A percentile compares a stretch with the other conserved stretches of the same genome.
phyloP scores from a whole-genome alignment of 2,797 vertebrate species.

The Anas capensis region DNA sequence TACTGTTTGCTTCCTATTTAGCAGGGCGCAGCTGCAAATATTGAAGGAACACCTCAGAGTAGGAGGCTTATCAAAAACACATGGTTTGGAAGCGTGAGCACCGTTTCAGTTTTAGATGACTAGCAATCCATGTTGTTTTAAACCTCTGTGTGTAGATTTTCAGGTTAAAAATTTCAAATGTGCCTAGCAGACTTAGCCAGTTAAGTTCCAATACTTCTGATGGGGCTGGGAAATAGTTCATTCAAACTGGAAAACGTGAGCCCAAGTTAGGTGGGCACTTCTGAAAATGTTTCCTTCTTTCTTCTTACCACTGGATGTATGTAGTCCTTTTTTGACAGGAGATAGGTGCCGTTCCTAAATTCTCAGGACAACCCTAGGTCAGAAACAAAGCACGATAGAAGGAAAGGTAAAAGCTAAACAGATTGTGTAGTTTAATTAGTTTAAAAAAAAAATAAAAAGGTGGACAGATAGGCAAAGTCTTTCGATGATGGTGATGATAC shows the following conservation, averaged over 20 bases:
- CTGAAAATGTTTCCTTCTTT: rapidly evolving
- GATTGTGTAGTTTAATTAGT: rapidly evolving
- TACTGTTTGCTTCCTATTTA: rapidly evolving
- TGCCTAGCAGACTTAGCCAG: background rate
- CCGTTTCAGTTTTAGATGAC: background rate
- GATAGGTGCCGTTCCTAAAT: background rate
- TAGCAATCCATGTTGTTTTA: rapidly evolving
- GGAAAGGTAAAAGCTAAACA: background rate
- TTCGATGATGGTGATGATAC: too few species aligned
- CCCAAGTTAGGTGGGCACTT: background rate
- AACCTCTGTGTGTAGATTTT: background rate
- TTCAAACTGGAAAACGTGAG: background rate
- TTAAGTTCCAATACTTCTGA: background rate
- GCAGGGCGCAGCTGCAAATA: background rate
- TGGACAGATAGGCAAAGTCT: background rate
- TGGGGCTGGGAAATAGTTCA: rapidly evolving
- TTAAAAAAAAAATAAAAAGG: background rate
- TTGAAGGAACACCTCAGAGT: rapidly evolving
- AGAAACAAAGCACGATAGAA: background rate
- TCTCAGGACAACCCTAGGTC: background rate
- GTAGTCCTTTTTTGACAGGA: too few species aligned
- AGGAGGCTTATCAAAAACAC: background rate
- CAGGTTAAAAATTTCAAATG: background rate
- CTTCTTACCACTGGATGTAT: rapidly evolving
- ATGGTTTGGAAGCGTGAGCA: background rate